These are phyloP conservation scores for Lycia hirtaria DNA, from an alignment of 2,888 invertebrate genomes.

Conservation along the genomic window DNA sequence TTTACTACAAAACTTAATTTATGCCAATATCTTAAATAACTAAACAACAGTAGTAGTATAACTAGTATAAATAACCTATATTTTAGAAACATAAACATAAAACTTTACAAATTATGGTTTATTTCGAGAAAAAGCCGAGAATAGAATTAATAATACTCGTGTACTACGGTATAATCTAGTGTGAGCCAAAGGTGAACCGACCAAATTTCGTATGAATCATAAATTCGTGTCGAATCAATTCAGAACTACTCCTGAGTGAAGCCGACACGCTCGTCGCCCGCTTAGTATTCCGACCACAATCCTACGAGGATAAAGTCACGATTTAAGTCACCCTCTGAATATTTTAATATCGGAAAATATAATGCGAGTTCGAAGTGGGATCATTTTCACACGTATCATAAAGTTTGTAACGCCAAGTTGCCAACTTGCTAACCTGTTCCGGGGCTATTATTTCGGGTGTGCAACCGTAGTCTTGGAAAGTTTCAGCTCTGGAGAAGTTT, in stretches of 20 bases:
- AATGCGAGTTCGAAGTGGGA: constrained; percentile 46
- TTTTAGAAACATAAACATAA: too few relatives aligned
- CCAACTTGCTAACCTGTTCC: constrained; percentile 60
- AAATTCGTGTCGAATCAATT: constrained; percentile 36
- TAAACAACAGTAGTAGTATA: too few relatives aligned
- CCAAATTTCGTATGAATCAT: constrained; percentile 33
- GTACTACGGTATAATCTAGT: too few relatives aligned
- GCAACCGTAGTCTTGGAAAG: constrained; percentile 71
- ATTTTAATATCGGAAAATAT: constrained; percentile 50
- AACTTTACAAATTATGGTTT: too few relatives aligned
- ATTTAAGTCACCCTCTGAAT: constrained; percentile 47
- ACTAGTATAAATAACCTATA: too few relatives aligned
- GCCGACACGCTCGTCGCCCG: constrained; percentile 29
- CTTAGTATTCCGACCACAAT: constrained; percentile 47
- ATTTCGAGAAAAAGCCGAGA: too few relatives aligned
- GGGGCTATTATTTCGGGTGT: constrained; percentile 56
- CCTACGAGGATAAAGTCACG: constrained; percentile 44
- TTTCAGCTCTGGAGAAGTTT: constrained; percentile 72
- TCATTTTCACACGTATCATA: constrained; percentile 49
- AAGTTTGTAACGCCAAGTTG: constrained; percentile 37
- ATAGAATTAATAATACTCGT: too few relatives aligned
- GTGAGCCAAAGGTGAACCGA: constrained; percentile 17
- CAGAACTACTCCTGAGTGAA: constrained; percentile 33
- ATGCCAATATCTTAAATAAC: too few relatives aligned
- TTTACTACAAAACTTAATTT: too few relatives aligned